A percentile compares a stretch with the other conserved stretches of the same genome.
These are phyloP conservation scores for Azorinus chamasolen DNA, from an alignment of 2,888 invertebrate species.

Conservation along the genomic window DNA sequence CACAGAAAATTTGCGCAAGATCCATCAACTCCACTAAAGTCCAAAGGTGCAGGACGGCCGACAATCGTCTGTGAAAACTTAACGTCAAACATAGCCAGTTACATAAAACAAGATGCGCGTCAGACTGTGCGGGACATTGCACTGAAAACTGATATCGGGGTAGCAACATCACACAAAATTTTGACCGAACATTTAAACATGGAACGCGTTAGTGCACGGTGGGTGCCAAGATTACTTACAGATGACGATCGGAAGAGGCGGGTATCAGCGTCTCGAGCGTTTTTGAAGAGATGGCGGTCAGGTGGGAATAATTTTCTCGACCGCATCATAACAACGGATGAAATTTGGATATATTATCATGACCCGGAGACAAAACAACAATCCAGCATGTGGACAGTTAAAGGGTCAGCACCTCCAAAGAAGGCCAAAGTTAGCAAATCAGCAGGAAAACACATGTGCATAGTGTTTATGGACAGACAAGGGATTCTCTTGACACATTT, in stretches of 20 bases:
- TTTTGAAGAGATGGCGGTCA: not conserved
- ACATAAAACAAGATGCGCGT: too few relatives aligned
- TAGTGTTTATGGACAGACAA: slow-evolving; percentile 11
- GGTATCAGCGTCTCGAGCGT: not conserved
- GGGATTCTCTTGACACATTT: slow-evolving; percentile 14
- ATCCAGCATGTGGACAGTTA: too few relatives aligned
- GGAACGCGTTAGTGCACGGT: slow-evolving; percentile 4
- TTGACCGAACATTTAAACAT: too few relatives aligned
- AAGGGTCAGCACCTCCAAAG: slow-evolving; percentile 2
- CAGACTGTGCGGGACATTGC: too few relatives aligned
- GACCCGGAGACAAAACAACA: slow-evolving; percentile 21
- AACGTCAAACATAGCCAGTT: too few relatives aligned
- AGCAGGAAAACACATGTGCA: slow-evolving; percentile 12
- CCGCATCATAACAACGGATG: too few relatives aligned
- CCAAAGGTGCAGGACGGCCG: too few relatives aligned
- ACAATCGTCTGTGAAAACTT: too few relatives aligned
- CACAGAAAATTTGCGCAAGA: too few relatives aligned
- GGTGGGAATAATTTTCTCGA: slow-evolving; percentile 4
- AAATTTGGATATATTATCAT: not conserved
- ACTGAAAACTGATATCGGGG: too few relatives aligned
- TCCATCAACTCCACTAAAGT: too few relatives aligned
- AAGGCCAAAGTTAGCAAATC: slow-evolving; percentile 15
- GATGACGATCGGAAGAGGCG: not conserved
- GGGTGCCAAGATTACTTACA: not conserved
- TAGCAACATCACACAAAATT: too few relatives aligned